Percentiles rank a stretch among this genome's conserved stretches.
phyloP scores from a whole-genome alignment of 2,888 invertebrate genomes.

The Lepidochrysops patricia region DNA sequence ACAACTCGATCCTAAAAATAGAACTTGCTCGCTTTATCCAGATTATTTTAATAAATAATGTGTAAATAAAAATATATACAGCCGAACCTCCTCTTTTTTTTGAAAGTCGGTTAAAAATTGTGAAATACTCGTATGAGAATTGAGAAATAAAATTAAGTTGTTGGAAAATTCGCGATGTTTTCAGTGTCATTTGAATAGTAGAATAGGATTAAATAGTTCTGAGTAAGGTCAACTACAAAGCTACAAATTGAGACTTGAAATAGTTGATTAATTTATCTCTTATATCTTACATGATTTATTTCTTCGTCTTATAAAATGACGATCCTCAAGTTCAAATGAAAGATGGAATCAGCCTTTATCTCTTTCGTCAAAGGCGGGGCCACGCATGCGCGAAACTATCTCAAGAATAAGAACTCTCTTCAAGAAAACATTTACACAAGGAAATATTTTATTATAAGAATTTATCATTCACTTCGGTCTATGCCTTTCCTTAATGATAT shows the following conservation, averaged over 20 bases:
- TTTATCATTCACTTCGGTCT: neutral
- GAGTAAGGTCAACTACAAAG: neutral
- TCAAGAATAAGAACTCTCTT: conserved; percentile 56
- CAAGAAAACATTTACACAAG: neutral
- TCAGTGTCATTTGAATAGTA: too few species aligned
- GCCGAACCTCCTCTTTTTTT: too few species aligned
- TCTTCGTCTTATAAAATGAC: neutral
- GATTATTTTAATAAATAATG: too few species aligned
- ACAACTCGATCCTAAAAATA: too few species aligned
- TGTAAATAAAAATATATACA: too few species aligned
- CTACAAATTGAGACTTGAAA: neutral
- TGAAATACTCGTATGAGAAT: too few species aligned
- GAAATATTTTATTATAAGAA: neutral
- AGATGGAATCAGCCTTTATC: conserved; percentile 44
- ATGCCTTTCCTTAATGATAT: too few species aligned
- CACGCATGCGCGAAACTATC: conserved; percentile 55
- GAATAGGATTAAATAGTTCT: too few species aligned
- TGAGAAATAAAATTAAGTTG: too few species aligned
- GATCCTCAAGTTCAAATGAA: conserved; percentile 28
- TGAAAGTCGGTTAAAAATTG: too few species aligned
- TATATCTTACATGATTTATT: neutral
- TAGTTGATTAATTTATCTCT: neutral
- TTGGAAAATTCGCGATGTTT: too few species aligned
- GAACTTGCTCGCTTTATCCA: too few species aligned
- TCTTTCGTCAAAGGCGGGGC: conserved; percentile 58